These are phyloP conservation scores for Dimorphilus gyrociliatus DNA, from an alignment of 2,888 invertebrate species.

Conservation along the genomic window DNA sequence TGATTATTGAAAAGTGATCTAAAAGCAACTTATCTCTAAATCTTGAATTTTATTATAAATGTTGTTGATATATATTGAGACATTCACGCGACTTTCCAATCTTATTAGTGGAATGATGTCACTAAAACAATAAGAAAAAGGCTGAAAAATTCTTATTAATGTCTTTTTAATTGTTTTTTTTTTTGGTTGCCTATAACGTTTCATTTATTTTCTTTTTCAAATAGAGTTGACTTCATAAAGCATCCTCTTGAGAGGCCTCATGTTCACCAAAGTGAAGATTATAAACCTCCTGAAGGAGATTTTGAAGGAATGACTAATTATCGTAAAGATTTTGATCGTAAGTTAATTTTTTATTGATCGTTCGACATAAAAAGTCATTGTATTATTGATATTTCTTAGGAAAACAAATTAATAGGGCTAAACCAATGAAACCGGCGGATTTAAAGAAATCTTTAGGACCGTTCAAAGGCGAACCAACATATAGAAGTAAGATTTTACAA, in stretches of 20 bases:
- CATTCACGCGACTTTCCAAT: too few species aligned
- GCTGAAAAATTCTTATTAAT: too few species aligned
- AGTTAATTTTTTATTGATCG: slow-evolving; percentile 2
- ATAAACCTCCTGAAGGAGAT: slow-evolving; percentile 24
- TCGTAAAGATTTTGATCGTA: slow-evolving; percentile 30
- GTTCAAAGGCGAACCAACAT: slow-evolving; percentile 36
- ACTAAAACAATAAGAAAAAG: too few species aligned
- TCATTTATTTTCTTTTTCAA: neutral
- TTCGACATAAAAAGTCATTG: slow-evolving; percentile 1
- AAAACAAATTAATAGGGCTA: slow-evolving; percentile 20
- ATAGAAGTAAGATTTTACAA: slow-evolving; percentile 33
- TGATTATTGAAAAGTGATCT: too few species aligned
- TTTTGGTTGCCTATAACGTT: too few species aligned
- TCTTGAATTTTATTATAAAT: too few species aligned
- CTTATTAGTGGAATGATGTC: too few species aligned
- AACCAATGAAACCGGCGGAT: slow-evolving; percentile 15
- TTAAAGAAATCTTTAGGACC: slow-evolving; percentile 19
- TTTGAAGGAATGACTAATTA: slow-evolving; percentile 30
- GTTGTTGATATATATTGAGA: too few species aligned
- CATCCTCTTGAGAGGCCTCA: slow-evolving; percentile 24
- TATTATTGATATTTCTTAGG: slow-evolving; percentile 16
- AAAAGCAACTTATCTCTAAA: too few species aligned
- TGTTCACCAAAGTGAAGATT: slow-evolving; percentile 19
- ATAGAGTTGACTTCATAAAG: slow-evolving; percentile 27
- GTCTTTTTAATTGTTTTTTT: too few species aligned